Evolutionary conservation across 1,140 invertebrate genomes (phyloP), one percentile per base, ranked within the genome.

Genomic region (Drosophila lowei): DNA sequence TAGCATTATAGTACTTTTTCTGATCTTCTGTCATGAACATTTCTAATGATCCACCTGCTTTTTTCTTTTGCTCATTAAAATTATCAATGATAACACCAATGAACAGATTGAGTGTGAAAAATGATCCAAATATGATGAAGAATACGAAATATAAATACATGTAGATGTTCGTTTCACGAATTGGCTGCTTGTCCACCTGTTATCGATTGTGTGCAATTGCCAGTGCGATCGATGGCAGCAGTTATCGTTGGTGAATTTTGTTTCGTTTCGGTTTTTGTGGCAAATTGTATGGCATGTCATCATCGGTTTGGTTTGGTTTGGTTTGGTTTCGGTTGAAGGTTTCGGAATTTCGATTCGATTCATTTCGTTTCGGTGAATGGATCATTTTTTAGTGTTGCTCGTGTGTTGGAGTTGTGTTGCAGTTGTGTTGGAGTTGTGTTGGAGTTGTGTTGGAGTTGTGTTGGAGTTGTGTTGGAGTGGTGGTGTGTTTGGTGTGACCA

Each of bases 1-100:
- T 99, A 57, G 98, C 98, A 92, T 98, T 99, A 93, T 99, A 99
- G 93, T 99, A 99, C 93, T 99, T 99, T 94, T 99, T 99, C 93
- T 99, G 98, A 93, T 99, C 98, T 92, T 99, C 98, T 75, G 98
- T 99, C 98, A 99, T 99, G 94, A 99, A 99, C 97, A 99, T 98
- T 92, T 99, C 98, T 49, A 99, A 93, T 72, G 98, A 99, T 77
- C 98, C 98, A 90, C 98, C 98, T 88, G 97, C 97, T 92, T 99
- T 99, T 93, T 99, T 99, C 94, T 99, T 99, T 92, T 99, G 98
- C 93, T 99, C 97, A 92, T 99, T 99, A 92, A 99, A 99, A 93
- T 99, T 98, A 92, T 99, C 97, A 92, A 99, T 99, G 93, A 99
- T 98, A 88, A 98, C 98, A 94, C 97, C 97, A 93, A 99, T 98